Evolutionary conservation across 2,797 vertebrate species (phyloP), one percentile per base, ranked within the genome.

Genomic region (Lagorchestes hirsutus): DNA sequence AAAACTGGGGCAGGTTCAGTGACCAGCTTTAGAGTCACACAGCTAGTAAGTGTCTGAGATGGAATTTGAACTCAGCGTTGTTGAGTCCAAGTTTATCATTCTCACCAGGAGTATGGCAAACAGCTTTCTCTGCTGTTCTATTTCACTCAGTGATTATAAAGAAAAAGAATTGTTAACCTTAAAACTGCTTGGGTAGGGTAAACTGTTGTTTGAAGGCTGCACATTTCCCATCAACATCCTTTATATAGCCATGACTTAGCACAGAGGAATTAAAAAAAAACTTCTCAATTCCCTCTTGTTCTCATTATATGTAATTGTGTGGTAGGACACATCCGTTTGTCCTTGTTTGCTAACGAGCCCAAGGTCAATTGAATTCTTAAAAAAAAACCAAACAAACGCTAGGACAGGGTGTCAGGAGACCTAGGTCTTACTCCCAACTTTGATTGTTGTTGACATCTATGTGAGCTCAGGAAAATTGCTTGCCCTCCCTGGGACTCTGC

Each of bases 241-340:
- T 82, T 82, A 46, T 82, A 24, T 82, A 82, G 67, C 67, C n/a
- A 82, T 82, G 67, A 82, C n/a, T 74, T 74, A 82, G 67, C 67
- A 9, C 67, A 82, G 67, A 46, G 67, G n/a, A 82, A 46, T 40
- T n/a, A 82, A 82, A 40, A 31, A n/a, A 82, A 40, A 82, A 46
- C n/a, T 82, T 12, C 67, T 40, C 40, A 82, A 82, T 82, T 82
- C 67, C 67, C 67, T 40, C 67, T 82, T 40, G 67, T 82, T 82
- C n/a, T 82, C 67, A 82, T 82, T 82, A 82, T 46, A n/a, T 22
- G 6, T 82, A 40, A 82, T 82, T 82, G 67, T 82, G 6, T 9
- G 18, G 40, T 40, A 82, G 40, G 67, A 46, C 18, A 46, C 67
- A 82, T 82, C 67, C 67, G 67, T 22, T 82, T 82, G 2, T 22